These are phyloP conservation scores for Aphaenogaster floridana DNA, from an alignment of 1,140 invertebrate species.

Conservation along the genomic window DNA sequence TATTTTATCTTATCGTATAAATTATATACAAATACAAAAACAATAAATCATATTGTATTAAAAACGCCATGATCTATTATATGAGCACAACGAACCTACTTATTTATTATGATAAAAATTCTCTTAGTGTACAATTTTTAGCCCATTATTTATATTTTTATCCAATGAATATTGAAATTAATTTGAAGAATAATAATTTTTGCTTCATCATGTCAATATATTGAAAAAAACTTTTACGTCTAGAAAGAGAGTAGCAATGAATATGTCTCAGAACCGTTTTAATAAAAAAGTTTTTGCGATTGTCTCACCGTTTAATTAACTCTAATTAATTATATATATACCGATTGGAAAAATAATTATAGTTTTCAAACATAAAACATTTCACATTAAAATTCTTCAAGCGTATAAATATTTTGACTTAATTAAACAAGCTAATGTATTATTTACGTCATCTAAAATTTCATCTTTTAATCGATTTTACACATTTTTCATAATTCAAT, in stretches of 20 bases:
- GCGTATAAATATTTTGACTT: neutral
- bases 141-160: neutral
- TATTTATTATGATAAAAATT: neutral
- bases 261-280: neutral
- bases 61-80: neutral
- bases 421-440: neutral
- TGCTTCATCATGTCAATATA: neutral
- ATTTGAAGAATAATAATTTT: neutral
- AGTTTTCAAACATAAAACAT: neutral
- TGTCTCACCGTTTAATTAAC: slow-evolving; percentile 59
- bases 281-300: slow-evolving; percentile 64
- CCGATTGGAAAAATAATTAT: slow-evolving; percentile 60
- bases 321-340: slow-evolving; percentile 50
- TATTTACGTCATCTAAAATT: neutral
- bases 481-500: neutral
- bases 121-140: neutral
- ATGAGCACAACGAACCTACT: neutral
- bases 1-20: neutral
- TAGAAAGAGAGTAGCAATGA: neutral
- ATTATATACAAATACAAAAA: neutral
- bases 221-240: slow-evolving; percentile 25
- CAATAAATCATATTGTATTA: neutral
- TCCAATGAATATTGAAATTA: slow-evolving; percentile 20
- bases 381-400: neutral
- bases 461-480: neutral